Base-by-base conservation (phyloP, 2,797 vertebrate genomes). In the Pempheris klunzingeri region DNA sequence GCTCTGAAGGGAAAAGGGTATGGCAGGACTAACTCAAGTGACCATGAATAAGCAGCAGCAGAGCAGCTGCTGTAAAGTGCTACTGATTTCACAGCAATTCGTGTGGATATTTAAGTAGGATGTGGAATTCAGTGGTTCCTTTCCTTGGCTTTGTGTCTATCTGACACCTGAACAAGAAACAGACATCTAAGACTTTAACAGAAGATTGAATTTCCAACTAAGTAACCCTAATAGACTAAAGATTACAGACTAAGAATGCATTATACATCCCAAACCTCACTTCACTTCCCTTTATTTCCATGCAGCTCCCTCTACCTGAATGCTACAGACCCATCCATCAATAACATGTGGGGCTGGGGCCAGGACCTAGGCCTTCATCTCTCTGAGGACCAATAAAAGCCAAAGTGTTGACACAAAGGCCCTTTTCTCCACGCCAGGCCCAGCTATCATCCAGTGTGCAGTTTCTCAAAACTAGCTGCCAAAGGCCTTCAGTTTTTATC, bases 351-450 rank as follows among this genome's bases (percentile, higher is more conserved):
- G 59, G 82, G 69, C 69, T 69, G 82, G 77, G 87, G 87, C 80
- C 91, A 89, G 85, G 91, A 90, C 87, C 76, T 63, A 70, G 87
- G 81, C 89, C 83, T 74, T 88, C 62, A 49, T 85, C 81, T 91
- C 92, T 86, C 88, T 0, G n/a, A 86, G 90, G 92, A 90, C 90
- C 90, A 88, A 92, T 94, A 95, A 94, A 93, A 90, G 73, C 79
- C 81, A 71, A 87, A 88, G 92, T 86, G 90, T 92, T 95, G 90
- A 94, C 92, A 93, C 89, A 92, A 95, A 86, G 88, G 91, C 75
- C 71, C 87, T 92, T 92, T 94, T 93, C 89, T 89, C 78, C 80
- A 81, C 65, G 49, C 83, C 72, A 68, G 74, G 76, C 75, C 44
- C 52, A 55, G 81, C 78, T 38, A 83, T 88, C 90, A 85, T 79